Evolutionary conservation across 2,113 vertebrate genomes (phyloP).

Genomic region (Propithecus coquereli): DNA sequence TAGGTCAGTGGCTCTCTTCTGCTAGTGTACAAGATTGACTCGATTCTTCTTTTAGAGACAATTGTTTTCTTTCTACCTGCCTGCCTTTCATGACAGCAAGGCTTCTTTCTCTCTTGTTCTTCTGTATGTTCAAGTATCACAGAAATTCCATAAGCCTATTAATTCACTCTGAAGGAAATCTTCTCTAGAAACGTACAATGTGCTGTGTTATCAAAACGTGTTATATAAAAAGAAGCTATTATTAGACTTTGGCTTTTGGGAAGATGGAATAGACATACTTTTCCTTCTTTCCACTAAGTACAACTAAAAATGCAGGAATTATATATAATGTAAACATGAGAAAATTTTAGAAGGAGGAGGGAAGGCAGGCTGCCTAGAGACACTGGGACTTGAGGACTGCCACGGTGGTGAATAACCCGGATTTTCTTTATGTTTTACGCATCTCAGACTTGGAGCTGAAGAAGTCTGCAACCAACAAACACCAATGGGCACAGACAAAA

Average conservation of each 20-base stretch:
- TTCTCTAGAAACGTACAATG: neutral
- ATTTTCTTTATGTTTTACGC: neutral
- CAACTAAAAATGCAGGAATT: neutral
- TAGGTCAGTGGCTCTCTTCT: neutral
- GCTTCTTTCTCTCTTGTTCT: neutral
- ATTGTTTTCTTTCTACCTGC: neutral
- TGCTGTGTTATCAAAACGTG: neutral
- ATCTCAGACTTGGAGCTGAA: neutral
- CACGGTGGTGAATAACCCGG: neutral
- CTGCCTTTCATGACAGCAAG: neutral
- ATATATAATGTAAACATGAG: neutral
- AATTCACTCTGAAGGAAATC: neutral
- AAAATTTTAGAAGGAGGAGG: neutral
- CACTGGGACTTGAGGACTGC: neutral
- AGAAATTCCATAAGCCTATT: neutral
- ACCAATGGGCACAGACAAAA: neutral
- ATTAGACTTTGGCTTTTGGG: neutral
- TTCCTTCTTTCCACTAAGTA: neutral
- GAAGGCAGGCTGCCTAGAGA: neutral
- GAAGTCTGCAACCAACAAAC: neutral
- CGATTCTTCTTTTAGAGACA: neutral
- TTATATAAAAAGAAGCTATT: neutral
- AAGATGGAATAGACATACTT: neutral
- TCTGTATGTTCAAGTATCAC: neutral
- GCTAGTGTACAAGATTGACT: neutral